Conservation (phyloP, 2,113 vertebrate species). For the Chaenocephalus aceratus region DNA sequence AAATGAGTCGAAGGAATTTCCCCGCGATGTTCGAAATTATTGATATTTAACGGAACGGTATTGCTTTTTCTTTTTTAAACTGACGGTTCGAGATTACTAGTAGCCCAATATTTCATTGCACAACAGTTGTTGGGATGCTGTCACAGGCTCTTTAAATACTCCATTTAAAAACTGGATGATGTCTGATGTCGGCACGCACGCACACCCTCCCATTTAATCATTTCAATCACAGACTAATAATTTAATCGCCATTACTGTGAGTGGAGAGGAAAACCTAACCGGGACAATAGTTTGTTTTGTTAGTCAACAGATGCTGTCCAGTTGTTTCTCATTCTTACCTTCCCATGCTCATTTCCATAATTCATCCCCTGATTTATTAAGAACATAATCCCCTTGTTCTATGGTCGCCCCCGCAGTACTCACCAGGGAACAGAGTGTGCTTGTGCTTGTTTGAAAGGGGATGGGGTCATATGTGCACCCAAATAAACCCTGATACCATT, state of each 20-base stretch:
- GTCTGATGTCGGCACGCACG: neutral
- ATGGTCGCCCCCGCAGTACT: constrained; percentile 36
- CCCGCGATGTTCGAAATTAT: no score
- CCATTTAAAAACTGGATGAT: neutral
- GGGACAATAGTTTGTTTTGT: constrained; percentile 57
- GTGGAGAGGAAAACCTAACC: constrained; percentile 36
- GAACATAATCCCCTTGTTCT: constrained; percentile 78
- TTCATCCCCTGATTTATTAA: constrained; percentile 75
- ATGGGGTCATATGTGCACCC: constrained; percentile 58
- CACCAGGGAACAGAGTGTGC: constrained; percentile 46
- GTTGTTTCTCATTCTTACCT: constrained; percentile 41
- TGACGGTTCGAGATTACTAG: no score
- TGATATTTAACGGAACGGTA: no score
- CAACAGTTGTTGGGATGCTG: no score
- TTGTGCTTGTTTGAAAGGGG: constrained; percentile 25
- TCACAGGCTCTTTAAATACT: neutral
- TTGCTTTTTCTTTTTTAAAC: no score
- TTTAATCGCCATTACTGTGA: constrained; percentile 57
- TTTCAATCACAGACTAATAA: constrained; percentile 59
- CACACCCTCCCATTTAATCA: constrained; percentile 64
- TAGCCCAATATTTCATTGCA: no score
- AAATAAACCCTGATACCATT: constrained; percentile 57
- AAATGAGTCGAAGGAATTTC: no score
- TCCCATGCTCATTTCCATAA: constrained; percentile 75
- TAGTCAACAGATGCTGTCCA: constrained; percentile 71